Conservation (phyloP, 2,797 vertebrate species). For the Heliangelus exortis region DNA sequence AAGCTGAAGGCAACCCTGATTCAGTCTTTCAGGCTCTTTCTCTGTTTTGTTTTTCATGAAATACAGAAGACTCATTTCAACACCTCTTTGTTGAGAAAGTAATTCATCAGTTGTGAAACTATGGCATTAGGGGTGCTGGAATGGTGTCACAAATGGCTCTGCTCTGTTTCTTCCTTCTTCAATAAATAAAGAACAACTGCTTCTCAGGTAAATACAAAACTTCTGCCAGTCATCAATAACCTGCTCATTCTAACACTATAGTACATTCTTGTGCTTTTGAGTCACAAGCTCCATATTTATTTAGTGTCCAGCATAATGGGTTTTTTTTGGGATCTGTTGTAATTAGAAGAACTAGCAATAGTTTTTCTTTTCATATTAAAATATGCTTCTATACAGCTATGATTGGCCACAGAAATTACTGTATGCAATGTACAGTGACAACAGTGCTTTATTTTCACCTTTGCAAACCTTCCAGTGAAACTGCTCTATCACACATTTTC, state of each 20-base stretch:
- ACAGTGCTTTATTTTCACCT: neutral
- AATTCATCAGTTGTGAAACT: neutral
- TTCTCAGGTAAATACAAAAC: neutral
- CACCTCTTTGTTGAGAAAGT: neutral
- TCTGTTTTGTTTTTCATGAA: neutral
- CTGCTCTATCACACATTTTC: neutral
- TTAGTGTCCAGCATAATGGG: neutral
- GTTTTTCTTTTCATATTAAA: neutral
- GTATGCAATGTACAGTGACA: neutral
- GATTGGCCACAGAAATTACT: neutral
- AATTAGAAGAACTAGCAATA: neutral
- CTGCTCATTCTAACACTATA: neutral
- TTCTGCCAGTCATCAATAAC: neutral
- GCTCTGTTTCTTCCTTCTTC: neutral
- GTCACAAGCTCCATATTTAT: neutral
- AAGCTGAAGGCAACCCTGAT: neutral
- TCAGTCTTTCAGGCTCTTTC: neutral
- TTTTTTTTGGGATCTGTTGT: neutral
- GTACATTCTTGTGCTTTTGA: neutral
- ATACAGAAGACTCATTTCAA: neutral
- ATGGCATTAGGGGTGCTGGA: neutral
- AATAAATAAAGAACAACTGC: neutral
- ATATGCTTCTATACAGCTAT: neutral
- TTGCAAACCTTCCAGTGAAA: neutral
- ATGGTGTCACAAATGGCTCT: accelerated